These are phyloP conservation scores for Hirundo rustica DNA, from an alignment of 2,797 vertebrate genomes.

Conservation along the genomic window DNA sequence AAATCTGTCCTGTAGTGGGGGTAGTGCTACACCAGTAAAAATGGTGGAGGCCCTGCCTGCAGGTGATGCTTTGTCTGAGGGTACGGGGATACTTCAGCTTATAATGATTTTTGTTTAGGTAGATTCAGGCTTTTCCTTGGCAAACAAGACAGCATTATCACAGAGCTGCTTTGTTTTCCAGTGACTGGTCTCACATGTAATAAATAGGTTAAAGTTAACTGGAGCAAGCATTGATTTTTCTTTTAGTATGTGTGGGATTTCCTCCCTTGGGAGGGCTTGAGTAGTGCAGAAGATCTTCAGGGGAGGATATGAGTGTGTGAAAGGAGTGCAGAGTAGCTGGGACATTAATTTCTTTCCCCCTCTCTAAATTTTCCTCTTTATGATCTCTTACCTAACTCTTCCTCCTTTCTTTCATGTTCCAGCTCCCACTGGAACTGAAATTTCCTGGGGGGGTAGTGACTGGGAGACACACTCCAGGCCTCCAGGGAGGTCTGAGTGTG, in stretches of 20 bases:
- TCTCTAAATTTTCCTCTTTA: not conserved
- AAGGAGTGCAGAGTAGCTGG: not conserved
- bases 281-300: not conserved
- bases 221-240: slow-evolving; percentile 33
- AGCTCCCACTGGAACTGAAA: not conserved
- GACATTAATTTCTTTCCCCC: not conserved
- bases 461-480: not conserved
- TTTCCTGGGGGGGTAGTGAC: not conserved
- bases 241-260: not conserved
- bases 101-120: slow-evolving; percentile 3
- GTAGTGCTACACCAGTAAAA: not conserved
- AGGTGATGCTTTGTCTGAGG: not conserved
- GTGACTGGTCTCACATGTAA: not conserved
- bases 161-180: slow-evolving; percentile 39
- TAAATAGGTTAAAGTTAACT: slow-evolving; percentile 48
- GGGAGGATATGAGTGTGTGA: not conserved
- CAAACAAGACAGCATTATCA: slow-evolving; percentile 22
- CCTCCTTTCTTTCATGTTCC: not conserved
- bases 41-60: not conserved
- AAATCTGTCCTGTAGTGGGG: not conserved
- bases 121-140: not conserved
- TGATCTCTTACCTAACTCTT: not conserved
- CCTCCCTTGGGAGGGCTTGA: not conserved
- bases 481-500: no score
- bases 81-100: not conserved